Conservation (phyloP, 2,888 invertebrate genomes). For the Netelia fuscicornis region DNA sequence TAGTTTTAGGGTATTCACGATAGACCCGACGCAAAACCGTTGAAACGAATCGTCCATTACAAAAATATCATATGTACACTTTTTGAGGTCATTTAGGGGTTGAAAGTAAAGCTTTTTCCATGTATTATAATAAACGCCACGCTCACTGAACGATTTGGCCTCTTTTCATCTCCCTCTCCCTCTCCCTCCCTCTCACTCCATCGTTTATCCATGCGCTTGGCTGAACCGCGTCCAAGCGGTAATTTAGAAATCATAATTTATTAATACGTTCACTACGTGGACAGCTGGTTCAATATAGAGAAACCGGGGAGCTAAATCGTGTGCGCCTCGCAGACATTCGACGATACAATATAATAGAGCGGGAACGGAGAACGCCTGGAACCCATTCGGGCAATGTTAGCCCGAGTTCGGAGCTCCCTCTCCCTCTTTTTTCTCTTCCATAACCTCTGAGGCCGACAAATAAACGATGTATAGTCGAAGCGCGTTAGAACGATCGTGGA, state of each 20-base stretch:
- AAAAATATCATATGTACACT: background rate
- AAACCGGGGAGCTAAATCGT: conserved; percentile 62
- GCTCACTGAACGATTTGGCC: conserved; percentile 44
- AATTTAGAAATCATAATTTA: conserved; percentile 71
- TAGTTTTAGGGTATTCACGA: too few relatives aligned
- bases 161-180: conserved; percentile 1
- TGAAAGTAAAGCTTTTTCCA: background rate
- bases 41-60: background rate
- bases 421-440: background rate
- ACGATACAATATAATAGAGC: conserved; percentile 61
- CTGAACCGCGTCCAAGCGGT: conserved; percentile 30
- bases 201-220: conserved; percentile 38
- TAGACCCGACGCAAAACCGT: too few relatives aligned
- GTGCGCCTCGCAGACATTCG: conserved; percentile 56
- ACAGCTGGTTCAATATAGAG: conserved; percentile 70
- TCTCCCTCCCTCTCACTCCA: background rate
- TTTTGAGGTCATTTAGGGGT: background rate
- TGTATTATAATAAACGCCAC: background rate
- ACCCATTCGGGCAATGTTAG: conserved; percentile 32
- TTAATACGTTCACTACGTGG: conserved; percentile 67
- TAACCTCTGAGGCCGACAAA: conserved; percentile 31
- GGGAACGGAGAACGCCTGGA: conserved; percentile 44
- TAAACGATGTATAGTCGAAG: conserved; percentile 39
- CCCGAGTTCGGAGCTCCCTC: conserved; percentile 39
- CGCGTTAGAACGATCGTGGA: conserved; percentile 74